phyloP scores from a whole-genome alignment of 2,797 vertebrate species.

The Malacoraja senta region DNA sequence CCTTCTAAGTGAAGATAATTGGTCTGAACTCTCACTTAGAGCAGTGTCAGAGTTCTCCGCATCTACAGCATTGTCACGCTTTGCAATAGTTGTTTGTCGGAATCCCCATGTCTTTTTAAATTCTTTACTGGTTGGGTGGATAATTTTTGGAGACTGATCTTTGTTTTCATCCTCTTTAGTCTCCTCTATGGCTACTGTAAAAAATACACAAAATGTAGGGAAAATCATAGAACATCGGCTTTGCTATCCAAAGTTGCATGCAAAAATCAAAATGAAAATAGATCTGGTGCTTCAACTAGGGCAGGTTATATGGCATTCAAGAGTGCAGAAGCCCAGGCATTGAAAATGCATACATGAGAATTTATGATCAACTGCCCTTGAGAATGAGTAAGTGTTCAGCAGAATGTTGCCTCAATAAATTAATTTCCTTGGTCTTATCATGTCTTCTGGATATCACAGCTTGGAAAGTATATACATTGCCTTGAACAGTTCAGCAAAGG shows the following conservation, averaged over 20 bases:
- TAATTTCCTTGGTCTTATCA: neutral
- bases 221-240: neutral
- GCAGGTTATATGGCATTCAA: neutral
- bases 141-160: slow-evolving; percentile 57
- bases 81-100: slow-evolving; percentile 83
- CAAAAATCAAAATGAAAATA: neutral
- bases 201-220: neutral
- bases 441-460: too few relatives aligned
- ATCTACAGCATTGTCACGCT: slow-evolving; percentile 70
- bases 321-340: neutral
- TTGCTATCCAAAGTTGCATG: neutral
- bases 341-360: neutral
- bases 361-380: neutral
- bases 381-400: neutral
- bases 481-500: too few relatives aligned
- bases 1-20: slow-evolving; percentile 58
- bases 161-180: slow-evolving; percentile 56
- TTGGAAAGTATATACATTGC: too few relatives aligned
- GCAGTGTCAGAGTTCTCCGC: slow-evolving; percentile 44
- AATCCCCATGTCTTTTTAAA: slow-evolving; percentile 91
- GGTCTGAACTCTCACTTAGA: slow-evolving; percentile 32
- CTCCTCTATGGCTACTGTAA: slow-evolving; percentile 50
- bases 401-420: neutral
- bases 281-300: neutral
- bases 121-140: slow-evolving; percentile 75